Percentiles rank a stretch among this genome's conserved stretches.
These are phyloP conservation scores for Parauchenoglanis punctatus DNA, from an alignment of 2,797 vertebrate genomes.

Conservation along the genomic window DNA sequence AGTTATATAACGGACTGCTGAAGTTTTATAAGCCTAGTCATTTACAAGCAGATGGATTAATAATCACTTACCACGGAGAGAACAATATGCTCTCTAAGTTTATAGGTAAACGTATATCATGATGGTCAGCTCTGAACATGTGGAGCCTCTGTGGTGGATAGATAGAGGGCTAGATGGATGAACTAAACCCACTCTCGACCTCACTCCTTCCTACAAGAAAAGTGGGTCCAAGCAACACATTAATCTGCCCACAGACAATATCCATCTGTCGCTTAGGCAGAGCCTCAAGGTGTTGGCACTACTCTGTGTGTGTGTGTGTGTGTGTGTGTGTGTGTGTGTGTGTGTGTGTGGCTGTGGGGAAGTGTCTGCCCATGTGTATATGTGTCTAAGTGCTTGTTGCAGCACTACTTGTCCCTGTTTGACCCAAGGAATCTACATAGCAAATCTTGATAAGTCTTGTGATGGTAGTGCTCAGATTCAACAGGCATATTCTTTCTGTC, in stretches of 20 bases:
- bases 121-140: slow-evolving; percentile 63
- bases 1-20: not conserved
- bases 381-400: slow-evolving; percentile 1
- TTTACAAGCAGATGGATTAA: not conserved
- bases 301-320: slow-evolving; percentile 23
- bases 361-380: not conserved
- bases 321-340: not conserved
- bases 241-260: slow-evolving; percentile 76
- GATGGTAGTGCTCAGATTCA: slow-evolving; percentile 4
- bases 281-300: slow-evolving; percentile 73
- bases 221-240: slow-evolving; percentile 68
- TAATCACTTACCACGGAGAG: not conserved
- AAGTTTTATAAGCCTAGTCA: not conserved
- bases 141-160: slow-evolving; percentile 74
- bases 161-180: slow-evolving; percentile 55
- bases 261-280: slow-evolving; percentile 78
- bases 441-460: slow-evolving; percentile 20
- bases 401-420: slow-evolving; percentile 45
- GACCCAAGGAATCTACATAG: slow-evolving; percentile 33
- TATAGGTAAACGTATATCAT: slow-evolving; percentile 30
- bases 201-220: slow-evolving; percentile 63
- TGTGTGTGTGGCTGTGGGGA: slow-evolving; percentile 27
- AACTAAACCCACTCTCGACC: slow-evolving; percentile 60
- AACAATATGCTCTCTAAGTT: slow-evolving; percentile 24
- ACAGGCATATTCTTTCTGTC: slow-evolving; percentile 22